These are phyloP conservation scores for Tauraco erythrolophus DNA, from an alignment of 2,113 vertebrate genomes.

Conservation along the genomic window DNA sequence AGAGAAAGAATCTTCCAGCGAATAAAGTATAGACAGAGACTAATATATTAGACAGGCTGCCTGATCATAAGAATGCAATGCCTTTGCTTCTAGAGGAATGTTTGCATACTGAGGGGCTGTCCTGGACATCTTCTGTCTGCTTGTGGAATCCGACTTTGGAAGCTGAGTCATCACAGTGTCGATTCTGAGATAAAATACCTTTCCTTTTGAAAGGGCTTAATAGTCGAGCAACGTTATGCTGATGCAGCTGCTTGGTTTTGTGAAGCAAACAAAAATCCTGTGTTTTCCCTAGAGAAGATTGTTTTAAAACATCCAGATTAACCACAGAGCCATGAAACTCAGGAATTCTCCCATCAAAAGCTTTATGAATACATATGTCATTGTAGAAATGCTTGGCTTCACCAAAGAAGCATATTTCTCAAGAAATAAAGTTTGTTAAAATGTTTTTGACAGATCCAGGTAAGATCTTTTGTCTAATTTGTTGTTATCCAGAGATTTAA, in stretches of 20 bases:
- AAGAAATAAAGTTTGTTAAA: neutral
- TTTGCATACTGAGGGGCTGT: neutral
- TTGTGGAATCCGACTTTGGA: neutral
- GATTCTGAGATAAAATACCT: neutral
- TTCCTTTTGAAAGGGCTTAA: neutral
- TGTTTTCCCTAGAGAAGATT: neutral
- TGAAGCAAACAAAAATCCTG: neutral
- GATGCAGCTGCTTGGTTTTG: neutral
- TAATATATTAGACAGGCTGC: too few species aligned
- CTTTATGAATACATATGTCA: neutral
- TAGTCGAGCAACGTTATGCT: rapidly evolving
- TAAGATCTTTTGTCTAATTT: neutral
- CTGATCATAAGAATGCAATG: neutral
- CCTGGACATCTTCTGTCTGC: neutral
- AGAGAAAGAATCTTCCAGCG: neutral
- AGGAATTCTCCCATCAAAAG: neutral
- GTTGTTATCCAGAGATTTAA: neutral
- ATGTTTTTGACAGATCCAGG: neutral
- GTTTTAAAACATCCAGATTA: neutral
- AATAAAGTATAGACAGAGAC: neutral
- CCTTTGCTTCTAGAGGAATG: neutral
- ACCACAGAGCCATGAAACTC: neutral
- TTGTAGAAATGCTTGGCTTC: neutral
- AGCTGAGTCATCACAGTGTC: rapidly evolving
- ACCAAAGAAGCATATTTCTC: neutral